A percentile compares a stretch with the other conserved stretches of the same genome.
Conservation (phyloP, 2,797 vertebrate species). For the Threskiornis aethiopicus region DNA sequence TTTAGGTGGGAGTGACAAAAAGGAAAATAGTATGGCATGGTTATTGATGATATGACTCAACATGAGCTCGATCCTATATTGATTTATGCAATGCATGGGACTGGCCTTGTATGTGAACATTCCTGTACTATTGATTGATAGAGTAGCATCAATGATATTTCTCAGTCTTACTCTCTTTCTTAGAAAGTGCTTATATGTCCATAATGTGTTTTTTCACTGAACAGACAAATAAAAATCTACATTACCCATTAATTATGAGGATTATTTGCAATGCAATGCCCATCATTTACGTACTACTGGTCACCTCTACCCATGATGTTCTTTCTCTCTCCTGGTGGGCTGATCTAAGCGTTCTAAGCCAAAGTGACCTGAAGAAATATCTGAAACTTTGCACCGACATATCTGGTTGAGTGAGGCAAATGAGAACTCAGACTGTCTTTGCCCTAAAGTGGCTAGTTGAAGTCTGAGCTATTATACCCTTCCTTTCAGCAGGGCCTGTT, state of each 20-base stretch:
- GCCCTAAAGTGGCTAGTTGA: not conserved
- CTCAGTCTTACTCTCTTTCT: not conserved
- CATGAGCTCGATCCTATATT: not conserved
- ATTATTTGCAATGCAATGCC: not conserved
- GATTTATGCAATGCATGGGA: not conserved
- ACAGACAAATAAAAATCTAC: not conserved
- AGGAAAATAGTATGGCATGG: fast-evolving
- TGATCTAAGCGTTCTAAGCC: not conserved
- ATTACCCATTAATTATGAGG: not conserved
- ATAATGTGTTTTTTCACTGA: not conserved
- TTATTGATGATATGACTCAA: not conserved
- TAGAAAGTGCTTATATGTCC: not conserved
- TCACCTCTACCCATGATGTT: not conserved
- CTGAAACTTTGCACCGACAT: not conserved
- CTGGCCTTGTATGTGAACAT: not conserved
- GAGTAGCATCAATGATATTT: not conserved
- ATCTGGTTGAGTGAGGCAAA: not conserved
- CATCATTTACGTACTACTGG: not conserved
- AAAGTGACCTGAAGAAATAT: not conserved
- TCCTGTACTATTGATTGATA: not conserved
- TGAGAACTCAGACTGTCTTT: not conserved
- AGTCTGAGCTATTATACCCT: not conserved
- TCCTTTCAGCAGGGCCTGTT: not conserved
- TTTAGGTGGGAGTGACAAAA: not conserved
- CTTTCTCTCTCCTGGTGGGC: not conserved